Evolutionary conservation across 2,113 vertebrate species (phyloP).

Genomic region (Sarotherodon lohbergeri): DNA sequence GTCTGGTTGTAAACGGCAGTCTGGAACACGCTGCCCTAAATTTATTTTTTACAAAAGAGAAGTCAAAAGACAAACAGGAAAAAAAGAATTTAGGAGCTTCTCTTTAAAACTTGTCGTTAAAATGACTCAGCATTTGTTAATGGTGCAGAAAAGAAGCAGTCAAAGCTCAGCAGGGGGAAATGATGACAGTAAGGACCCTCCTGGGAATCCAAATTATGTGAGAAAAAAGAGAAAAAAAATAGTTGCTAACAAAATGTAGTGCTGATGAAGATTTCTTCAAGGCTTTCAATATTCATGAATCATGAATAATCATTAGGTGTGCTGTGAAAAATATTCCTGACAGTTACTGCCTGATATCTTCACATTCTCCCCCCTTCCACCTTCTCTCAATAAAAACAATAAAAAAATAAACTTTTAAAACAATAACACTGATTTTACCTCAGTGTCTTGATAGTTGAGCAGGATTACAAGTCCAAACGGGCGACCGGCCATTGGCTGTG

Average conservation of each 20-base stretch:
- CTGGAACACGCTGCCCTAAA: conserved; percentile 68
- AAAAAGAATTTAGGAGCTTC: background rate
- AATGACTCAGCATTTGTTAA: background rate
- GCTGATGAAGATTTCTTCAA: background rate
- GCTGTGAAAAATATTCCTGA: background rate
- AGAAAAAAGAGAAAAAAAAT: background rate
- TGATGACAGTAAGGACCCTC: background rate
- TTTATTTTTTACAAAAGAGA: background rate
- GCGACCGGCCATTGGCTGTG: conserved; percentile 74
- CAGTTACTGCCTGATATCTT: background rate
- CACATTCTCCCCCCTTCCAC: background rate
- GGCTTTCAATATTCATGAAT: background rate
- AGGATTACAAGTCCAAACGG: conserved; percentile 75
- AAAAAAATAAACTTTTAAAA: background rate
- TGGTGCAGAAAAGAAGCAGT: background rate
- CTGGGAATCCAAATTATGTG: background rate
- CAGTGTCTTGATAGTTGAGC: conserved; percentile 67
- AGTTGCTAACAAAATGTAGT: background rate
- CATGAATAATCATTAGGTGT: background rate
- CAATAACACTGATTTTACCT: conserved; percentile 43
- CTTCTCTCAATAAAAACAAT: background rate
- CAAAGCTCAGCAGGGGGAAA: background rate
- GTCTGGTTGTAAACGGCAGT: conserved; percentile 77
- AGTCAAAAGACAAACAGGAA: background rate
- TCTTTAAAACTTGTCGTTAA: background rate